A percentile compares a stretch with the other conserved stretches of the same genome.
phyloP scores from a whole-genome alignment of 1,140 invertebrate species.

The Neocloeon triangulifer region DNA sequence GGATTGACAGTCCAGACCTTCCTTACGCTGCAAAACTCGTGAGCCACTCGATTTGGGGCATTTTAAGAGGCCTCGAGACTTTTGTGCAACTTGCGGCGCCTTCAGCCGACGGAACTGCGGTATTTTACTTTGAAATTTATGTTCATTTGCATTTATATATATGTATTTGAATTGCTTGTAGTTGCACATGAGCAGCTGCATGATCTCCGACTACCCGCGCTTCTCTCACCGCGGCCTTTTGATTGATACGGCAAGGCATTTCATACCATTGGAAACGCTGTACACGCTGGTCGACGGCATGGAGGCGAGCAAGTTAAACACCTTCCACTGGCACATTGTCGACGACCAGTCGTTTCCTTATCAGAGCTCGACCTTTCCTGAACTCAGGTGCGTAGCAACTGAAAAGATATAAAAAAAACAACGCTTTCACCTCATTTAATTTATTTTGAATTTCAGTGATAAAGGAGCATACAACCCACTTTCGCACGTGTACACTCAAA shows the following conservation, averaged over 20 bases:
- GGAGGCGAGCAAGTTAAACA: constrained; percentile 76
- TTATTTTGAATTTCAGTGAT: constrained; percentile 18
- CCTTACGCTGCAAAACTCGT: constrained; percentile 13
- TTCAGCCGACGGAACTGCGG: constrained; percentile 17
- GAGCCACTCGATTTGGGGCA: constrained; percentile 44
- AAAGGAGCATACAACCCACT: constrained; percentile 44
- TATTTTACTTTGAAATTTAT: too few relatives aligned
- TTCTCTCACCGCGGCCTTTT: constrained; percentile 55
- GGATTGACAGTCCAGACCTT: constrained; percentile 11
- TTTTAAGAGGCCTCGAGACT: constrained; percentile 53
- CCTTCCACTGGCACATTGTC: constrained; percentile 86
- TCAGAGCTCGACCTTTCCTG: constrained; percentile 47
- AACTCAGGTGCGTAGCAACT: too few relatives aligned
- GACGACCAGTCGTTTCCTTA: constrained; percentile 85
- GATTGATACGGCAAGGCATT: constrained; percentile 67
- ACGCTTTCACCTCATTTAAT: too few relatives aligned
- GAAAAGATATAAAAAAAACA: too few relatives aligned
- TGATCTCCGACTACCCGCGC: constrained; percentile 43
- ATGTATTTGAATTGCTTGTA: constrained; percentile 7
- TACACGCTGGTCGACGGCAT: constrained; percentile 49
- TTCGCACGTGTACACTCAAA: constrained; percentile 39
- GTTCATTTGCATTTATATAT: not conserved
- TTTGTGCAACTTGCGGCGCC: constrained; percentile 43
- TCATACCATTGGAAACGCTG: constrained; percentile 36
- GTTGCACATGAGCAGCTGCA: constrained; percentile 22